Evolutionary conservation across 1,140 invertebrate species (phyloP), one percentile per base, ranked within the genome.

Genomic region (Frieseomelitta varia): DNA sequence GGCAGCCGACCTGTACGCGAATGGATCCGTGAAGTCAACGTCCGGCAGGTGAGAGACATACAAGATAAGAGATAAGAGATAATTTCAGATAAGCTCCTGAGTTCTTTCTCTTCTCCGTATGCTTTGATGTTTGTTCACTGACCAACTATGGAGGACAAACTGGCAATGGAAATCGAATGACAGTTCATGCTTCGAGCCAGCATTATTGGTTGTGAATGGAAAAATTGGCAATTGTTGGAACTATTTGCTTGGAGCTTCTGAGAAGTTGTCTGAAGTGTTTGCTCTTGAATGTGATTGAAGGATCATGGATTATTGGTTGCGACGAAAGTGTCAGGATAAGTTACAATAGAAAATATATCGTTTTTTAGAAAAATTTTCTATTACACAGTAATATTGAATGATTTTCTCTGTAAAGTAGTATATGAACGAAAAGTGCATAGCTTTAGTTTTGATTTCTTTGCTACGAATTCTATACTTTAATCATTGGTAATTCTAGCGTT

Each of bases 1-100:
- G 93, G 92, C 93, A 77, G 88, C 93, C 55, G 93, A 94, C 88
- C 84, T 94, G 15, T 93, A 87, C 76, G 90, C 90, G n/a, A 93
- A 93, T 83, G 92, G 92, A 67, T 89, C 91, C 71, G 69, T 94
- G 55, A 94, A 92, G 81, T 88, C 90, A 78, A 85, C 91, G 21
- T 79, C 91, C 39, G 86, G 85, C 79, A 94, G 92, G 93, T 93
- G 88, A 86, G 89, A 86, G 89, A 86, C 30, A 30, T 79, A 85
- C 27, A 73, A 78, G 82, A 58, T 30, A 30, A 30, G 30, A 17
- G 58, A 81, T 87, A 73, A 85, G 17, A n/a, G 47, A 55, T 67
- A 55, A 30, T 11, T 51, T 21, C 17, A 51, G 79, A 86, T 79
- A 73, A 83, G 65, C 21, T 34, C 19, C 2, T 24, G 27, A 6